Evolutionary conservation across 2,113 vertebrate genomes (phyloP).

Genomic region (Lophura nycthemera): DNA sequence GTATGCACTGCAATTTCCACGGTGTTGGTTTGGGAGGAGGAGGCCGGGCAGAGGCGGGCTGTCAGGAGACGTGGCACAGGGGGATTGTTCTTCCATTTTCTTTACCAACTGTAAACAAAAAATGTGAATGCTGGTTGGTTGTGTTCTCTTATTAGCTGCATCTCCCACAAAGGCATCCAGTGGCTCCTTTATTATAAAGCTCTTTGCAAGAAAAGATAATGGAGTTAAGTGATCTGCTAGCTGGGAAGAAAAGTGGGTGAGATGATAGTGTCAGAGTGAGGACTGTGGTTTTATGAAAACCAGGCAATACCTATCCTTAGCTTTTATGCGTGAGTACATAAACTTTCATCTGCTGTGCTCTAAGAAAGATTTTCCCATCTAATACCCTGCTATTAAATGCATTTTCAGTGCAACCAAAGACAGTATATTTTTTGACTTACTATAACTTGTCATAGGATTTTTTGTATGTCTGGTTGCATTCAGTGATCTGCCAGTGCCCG

Average conservation of each 20-base stretch:
- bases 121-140: accelerated
- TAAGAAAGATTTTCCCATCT: not conserved
- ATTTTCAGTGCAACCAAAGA: not conserved
- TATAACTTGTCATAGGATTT: not conserved
- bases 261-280: not conserved
- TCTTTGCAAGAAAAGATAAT: not conserved
- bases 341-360: not conserved
- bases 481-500: accelerated
- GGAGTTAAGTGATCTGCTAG: not conserved
- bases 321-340: not conserved
- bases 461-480: not conserved
- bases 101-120: not conserved
- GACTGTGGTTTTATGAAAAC: not conserved
- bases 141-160: not conserved
- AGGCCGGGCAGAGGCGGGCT: not conserved
- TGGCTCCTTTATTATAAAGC: not conserved
- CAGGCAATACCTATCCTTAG: not conserved
- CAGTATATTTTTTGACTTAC: not conserved
- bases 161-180: not conserved
- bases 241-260: not conserved
- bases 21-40: accelerated
- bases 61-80: accelerated
- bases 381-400: not conserved
- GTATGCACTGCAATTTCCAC: not conserved
- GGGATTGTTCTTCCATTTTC: not conserved